Evolutionary conservation across 1,140 invertebrate species (phyloP), one percentile per base, ranked within the genome.

Genomic region (Eumeta japonica): DNA sequence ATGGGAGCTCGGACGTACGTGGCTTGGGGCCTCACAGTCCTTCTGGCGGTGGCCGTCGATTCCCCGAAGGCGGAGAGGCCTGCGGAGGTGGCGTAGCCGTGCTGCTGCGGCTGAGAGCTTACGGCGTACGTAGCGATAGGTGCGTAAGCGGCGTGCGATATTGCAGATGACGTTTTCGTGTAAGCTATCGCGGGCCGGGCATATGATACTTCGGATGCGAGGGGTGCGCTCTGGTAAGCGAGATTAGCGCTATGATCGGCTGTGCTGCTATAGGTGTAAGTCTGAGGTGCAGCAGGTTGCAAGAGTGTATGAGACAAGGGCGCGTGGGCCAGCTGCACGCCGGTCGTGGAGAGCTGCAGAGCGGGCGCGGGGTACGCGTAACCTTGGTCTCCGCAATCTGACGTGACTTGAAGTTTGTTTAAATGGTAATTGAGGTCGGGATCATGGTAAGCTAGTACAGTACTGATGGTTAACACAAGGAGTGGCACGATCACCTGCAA

Each of bases 391-490:
- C 44, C 58, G 48, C 72, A 75, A 37, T 58, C 51, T 29, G 62
- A 48, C 2, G 45, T 28, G 39, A 57, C 62, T 48, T 70, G 65
- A 29, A 71, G 39, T 51, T 70, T 58, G 35, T 52, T 61, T n/a
- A 74, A 39, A 39, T 75, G 75, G 37, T 73, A 70, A 45, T 73
- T 74, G 14, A 76, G 56, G 43, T 77, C 75, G 35, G 75, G 73
- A 54, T 77, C 75, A 43, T 76, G 74, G 52, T 73, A 73, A 24
- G 64, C 71, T 15, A 55, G 41, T 27, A 47, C 47, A 47, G 43
- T 57, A 28, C 50, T 43, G 35, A 61, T 33, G 35, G 40, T 24
- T 12, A 45, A 37, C 19, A 45, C 41, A 18, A 62, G 32, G 15
- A 51, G 39, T 24, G 62, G 12, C 16, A 70, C 14, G 33, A 62